phyloP scores from a whole-genome alignment of 2,113 vertebrate species.

The Phrynosoma platyrhinos region DNA sequence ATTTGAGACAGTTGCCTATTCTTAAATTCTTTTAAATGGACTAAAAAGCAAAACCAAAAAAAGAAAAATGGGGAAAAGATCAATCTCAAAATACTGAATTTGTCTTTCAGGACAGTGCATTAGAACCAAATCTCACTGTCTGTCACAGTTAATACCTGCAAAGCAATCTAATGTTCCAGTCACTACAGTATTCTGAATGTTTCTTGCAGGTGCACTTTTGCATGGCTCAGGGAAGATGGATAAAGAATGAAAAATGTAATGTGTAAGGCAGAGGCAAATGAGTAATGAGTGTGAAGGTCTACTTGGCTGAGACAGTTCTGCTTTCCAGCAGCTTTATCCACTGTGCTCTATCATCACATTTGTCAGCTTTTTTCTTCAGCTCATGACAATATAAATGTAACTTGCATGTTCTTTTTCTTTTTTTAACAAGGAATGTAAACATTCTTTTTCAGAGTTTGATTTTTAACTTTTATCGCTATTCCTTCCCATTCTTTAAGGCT shows the following conservation, averaged over 20 bases:
- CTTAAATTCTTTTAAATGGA: too few species aligned
- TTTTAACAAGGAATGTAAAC: not conserved
- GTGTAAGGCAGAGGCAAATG: conserved; percentile 28
- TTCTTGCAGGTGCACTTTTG: conserved; percentile 40
- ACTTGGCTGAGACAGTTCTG: conserved; percentile 15
- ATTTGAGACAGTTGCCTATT: too few species aligned
- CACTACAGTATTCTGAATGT: not conserved
- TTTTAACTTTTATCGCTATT: conserved; percentile 26
- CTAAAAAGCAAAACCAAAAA: not conserved
- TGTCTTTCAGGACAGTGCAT: not conserved
- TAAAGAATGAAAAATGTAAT: conserved; percentile 50
- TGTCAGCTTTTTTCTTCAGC: conserved; percentile 24
- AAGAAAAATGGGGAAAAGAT: not conserved
- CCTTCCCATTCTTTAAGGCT: conserved; percentile 20
- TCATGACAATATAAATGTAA: conserved; percentile 21
- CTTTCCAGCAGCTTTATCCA: not conserved
- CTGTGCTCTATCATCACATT: conserved; percentile 29
- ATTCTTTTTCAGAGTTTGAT: not conserved
- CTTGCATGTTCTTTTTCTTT: not conserved
- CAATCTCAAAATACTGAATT: not conserved
- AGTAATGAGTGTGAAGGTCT: not conserved
- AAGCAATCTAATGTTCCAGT: conserved; percentile 45
- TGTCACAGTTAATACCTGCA: not conserved
- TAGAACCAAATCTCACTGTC: conserved; percentile 41
- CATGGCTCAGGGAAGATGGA: conserved; percentile 3